phyloP scores from a whole-genome alignment of 92 coral and sea anemone species.

The Parazoanthus darwini region DNA sequence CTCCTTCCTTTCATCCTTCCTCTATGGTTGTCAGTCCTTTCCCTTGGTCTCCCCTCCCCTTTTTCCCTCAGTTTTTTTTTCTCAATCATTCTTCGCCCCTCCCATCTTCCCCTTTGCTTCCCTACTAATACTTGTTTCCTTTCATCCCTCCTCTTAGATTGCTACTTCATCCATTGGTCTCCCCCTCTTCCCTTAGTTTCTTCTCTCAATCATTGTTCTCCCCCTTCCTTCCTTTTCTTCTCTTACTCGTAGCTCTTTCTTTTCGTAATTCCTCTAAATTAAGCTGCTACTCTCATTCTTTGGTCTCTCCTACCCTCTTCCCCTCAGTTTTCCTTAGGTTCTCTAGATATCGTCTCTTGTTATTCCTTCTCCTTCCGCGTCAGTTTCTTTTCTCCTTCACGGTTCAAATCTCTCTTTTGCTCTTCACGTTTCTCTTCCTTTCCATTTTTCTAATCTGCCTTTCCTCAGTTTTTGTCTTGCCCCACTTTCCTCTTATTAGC shows the following conservation, averaged over 20 bases:
- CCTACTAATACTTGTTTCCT: not conserved
- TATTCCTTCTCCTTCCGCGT: not conserved
- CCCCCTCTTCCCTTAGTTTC: not conserved
- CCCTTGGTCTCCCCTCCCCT: not conserved
- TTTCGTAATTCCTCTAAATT: too few relatives aligned
- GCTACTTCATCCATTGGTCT: not conserved
- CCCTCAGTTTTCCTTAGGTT: not conserved
- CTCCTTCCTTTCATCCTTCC: not conserved
- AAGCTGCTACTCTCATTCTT: too few relatives aligned
- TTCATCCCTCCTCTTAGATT: not conserved
- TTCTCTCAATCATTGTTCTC: not conserved
- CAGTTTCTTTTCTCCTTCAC: not conserved
- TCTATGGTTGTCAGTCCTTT: not conserved
- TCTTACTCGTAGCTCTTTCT: not conserved
- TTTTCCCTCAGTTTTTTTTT: too few relatives aligned
- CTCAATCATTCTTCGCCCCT: not conserved
- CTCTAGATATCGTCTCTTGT: too few relatives aligned
- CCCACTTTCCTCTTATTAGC: too few relatives aligned
- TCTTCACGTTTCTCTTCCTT: too few relatives aligned
- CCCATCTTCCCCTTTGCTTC: not conserved
- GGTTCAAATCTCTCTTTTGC: too few relatives aligned
- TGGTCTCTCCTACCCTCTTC: not conserved
- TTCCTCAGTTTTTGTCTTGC: too few relatives aligned
- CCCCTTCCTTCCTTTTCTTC: not conserved
- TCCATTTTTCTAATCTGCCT: too few relatives aligned